Percentiles rank a stretch among this genome's conserved stretches.
These are phyloP conservation scores for Sturnira hondurensis DNA, from an alignment of 2,113 vertebrate species.

Conservation along the genomic window DNA sequence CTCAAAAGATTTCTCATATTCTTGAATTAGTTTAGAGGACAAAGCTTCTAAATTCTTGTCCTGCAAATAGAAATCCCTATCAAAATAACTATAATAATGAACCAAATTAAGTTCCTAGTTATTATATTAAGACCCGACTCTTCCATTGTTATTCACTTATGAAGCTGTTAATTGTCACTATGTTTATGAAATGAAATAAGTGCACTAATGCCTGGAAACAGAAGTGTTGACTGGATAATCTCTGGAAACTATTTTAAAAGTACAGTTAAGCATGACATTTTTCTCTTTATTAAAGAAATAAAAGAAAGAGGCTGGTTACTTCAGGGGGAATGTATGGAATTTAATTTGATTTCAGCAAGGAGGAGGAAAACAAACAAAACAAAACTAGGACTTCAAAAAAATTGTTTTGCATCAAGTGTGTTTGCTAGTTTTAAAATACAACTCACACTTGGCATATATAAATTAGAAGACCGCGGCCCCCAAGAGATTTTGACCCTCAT, in stretches of 20 bases:
- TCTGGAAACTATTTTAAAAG: not conserved
- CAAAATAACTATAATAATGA: not conserved
- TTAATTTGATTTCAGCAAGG: not conserved
- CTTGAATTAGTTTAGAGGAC: not conserved
- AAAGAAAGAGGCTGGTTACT: not conserved
- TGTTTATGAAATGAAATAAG: slow-evolving; percentile 21
- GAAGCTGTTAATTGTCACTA: not conserved
- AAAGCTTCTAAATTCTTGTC: not conserved
- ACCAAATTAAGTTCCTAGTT: not conserved
- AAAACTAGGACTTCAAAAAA: not conserved
- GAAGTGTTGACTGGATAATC: not conserved
- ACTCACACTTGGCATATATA: not conserved
- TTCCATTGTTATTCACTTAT: not conserved
- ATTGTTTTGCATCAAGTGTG: not conserved
- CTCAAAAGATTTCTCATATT: not conserved
- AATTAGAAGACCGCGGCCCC: not conserved
- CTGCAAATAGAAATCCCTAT: not conserved
- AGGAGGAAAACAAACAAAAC: not conserved
- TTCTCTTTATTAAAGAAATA: slow-evolving; percentile 12
- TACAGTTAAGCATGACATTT: not conserved
- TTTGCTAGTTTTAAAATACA: not conserved
- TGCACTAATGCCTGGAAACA: not conserved
- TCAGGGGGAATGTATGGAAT: not conserved
- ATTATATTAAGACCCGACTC: not conserved
- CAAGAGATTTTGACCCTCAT: not conserved